Evolutionary conservation across 2,888 invertebrate species (phyloP).

Genomic region (Tiphia femorata): DNA sequence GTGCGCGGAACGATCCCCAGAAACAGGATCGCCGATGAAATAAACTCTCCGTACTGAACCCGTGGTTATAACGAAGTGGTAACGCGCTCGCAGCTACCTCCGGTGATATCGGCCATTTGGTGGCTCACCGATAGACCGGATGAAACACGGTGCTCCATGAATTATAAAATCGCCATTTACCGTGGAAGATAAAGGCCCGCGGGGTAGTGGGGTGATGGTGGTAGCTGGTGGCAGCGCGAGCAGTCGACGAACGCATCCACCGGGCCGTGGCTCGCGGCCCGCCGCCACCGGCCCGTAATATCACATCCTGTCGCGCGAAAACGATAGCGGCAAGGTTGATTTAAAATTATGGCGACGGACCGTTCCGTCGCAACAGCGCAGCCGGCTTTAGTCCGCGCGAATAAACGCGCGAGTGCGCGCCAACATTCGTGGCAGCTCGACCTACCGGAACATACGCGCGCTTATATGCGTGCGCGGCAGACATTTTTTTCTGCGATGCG

Average conservation of each 20-base stretch:
- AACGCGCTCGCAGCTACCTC: conserved; percentile 18
- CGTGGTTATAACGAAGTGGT: conserved; percentile 33
- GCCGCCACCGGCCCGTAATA: conserved; percentile 23
- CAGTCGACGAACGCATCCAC: too few relatives aligned
- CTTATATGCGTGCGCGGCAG: too few relatives aligned
- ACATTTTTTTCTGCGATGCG: too few relatives aligned
- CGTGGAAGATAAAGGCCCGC: conserved; percentile 30
- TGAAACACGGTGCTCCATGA: conserved; percentile 44
- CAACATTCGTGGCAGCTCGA: too few relatives aligned
- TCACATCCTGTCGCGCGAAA: conserved; percentile 22
- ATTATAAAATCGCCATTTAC: conserved; percentile 51
- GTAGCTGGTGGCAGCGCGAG: too few relatives aligned
- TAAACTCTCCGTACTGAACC: conserved; percentile 14
- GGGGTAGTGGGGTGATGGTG: too few relatives aligned
- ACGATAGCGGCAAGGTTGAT: conserved; percentile 28
- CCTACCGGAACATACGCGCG: too few relatives aligned
- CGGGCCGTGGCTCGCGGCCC: too few relatives aligned
- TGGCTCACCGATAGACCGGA: conserved; percentile 34
- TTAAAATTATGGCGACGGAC: conserved; percentile 22
- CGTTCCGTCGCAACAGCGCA: neutral
- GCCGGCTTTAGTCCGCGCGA: too few relatives aligned
- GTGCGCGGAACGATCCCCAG: neutral
- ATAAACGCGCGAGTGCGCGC: too few relatives aligned
- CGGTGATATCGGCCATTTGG: conserved; percentile 36
- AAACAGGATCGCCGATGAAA: conserved; percentile 18